Evolutionary conservation across 92 coral and sea anemone species (phyloP).

Genomic region (Parazoanthus atlanticus): DNA sequence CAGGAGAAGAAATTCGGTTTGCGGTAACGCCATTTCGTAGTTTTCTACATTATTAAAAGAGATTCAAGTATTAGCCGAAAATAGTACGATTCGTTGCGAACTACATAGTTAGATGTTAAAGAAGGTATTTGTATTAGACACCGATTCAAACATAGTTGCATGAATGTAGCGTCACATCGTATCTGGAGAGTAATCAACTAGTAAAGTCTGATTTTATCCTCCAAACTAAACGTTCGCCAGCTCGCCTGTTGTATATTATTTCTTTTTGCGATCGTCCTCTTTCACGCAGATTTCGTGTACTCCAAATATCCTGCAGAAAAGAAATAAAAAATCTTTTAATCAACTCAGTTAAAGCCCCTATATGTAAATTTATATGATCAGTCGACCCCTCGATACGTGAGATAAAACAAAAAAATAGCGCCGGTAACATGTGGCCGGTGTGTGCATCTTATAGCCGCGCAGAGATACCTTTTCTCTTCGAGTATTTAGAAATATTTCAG

Average conservation of each 20-base stretch:
- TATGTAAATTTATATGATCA: background rate
- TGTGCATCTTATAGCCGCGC: too few relatives aligned
- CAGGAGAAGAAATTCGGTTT: too few relatives aligned
- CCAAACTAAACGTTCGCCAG: background rate
- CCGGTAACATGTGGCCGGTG: background rate
- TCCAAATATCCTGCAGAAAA: constrained; percentile 84
- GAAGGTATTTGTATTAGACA: too few relatives aligned
- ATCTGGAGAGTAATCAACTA: background rate
- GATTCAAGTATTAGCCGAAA: background rate
- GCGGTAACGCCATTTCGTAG: background rate
- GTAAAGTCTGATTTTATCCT: background rate
- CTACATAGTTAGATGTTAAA: background rate
- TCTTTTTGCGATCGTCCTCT: constrained; percentile 78
- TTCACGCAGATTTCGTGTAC: constrained; percentile 93
- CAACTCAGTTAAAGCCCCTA: background rate
- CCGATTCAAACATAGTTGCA: background rate
- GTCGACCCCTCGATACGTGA: background rate
- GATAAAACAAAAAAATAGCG: background rate
- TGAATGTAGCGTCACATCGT: background rate
- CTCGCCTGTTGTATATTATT: background rate
- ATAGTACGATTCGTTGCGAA: background rate
- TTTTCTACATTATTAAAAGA: background rate
- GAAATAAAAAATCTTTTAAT: background rate
- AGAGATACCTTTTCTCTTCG: too few relatives aligned
- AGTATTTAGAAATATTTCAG: too few relatives aligned